Evolutionary conservation across 1,140 invertebrate genomes (phyloP), one percentile per base, ranked within the genome.

Genomic region (Drosophila yakuba): DNA sequence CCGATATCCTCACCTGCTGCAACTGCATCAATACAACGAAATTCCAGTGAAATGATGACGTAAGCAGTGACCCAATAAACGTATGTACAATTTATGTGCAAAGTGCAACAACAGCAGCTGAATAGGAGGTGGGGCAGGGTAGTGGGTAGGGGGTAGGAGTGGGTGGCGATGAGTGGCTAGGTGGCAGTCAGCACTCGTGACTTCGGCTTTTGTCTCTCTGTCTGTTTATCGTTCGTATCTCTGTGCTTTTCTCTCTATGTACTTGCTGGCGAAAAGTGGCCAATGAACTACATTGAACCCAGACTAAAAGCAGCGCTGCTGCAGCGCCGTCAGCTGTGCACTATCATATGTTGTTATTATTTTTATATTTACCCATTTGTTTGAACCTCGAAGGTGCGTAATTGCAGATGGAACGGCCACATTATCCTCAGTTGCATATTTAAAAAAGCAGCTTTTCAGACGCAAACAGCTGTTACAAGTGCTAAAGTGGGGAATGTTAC

Each of bases 241-340:
- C 12, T 63, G 39, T 39, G 25, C 43, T 28, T 52, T 43, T 51
- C 48, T 68, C 50, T 68, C 52, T 52, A 50, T 73, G 69, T 69
- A 57, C 75, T 73, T 62, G 78, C 71, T 81, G 68, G 82, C 78
- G 74, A 85, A 85, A 85, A 85, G 78, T 85, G 82, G 82, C 82
- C 82, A 86, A 85, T 85, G 82, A 85, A 85, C 82, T 85, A 81
- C 82, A 85, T 85, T 85, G 82, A 85, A 85, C 82, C 85, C 83
- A 85, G 74, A 64, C 47, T n/a, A 23, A 68, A 17, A 66, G 64
- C 66, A 45, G 63, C 45, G 50, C 23, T 44, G 69, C 80, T 64
- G 61, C 75, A 72, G 74, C 28, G 20, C 44, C 50, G 80, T 74
- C 80, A 76, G 81, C 81, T 86, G 81, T 88, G 71, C 60, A 69